Base-by-base conservation (phyloP, 1,140 invertebrate genomes). In the Platorchestia sp. region DNA sequence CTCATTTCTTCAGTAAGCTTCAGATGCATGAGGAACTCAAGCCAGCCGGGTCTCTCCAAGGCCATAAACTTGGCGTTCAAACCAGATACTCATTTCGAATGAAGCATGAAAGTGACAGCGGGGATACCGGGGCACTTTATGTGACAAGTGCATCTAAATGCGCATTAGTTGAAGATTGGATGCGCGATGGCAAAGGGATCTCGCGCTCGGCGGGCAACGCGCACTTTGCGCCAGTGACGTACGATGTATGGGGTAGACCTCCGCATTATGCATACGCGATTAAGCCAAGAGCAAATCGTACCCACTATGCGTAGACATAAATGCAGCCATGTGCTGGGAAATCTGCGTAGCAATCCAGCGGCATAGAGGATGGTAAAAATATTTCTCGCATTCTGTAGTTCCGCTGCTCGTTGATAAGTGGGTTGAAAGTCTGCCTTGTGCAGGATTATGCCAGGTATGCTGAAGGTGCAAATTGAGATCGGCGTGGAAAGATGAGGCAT, bases 21-120 rank as follows among this genome's bases (percentile, higher is more conserved):
- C 59, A 75, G 59, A 75, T 47, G 91, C 91, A 93, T 47, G 91
- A n/a, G 87, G 43, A 44, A 42, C 91, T 40, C 44, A 0, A 93
- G 91, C 45, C 45, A 16, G 43, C 7, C n/a, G 14, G 41, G 91
- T 47, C 91, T 27, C 45, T n/a, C 6, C 40, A 10, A 42, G 91
- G 40, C 91, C 45, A 93, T 93, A 93, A 93, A 47, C 43, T 93
- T 45, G 43, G 36, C 45, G 91, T 93, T 93, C 91, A 93, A 93
- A 93, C 91, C 91, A 93, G 91, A 93, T 93, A 93, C 45, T 93
- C 91, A 93, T 93, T 93, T 93, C 43, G 91, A 93, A 93, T 93
- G 91, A 93, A 93, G 91, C 91, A 93, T 93, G 91, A 93, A 47
- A 93, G 91, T 93, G 91, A 93, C 91, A 93, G 91, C 91, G 40